These are phyloP conservation scores for Myxocyprinus asiaticus DNA, from an alignment of 2,113 vertebrate species.

Conservation along the genomic window DNA sequence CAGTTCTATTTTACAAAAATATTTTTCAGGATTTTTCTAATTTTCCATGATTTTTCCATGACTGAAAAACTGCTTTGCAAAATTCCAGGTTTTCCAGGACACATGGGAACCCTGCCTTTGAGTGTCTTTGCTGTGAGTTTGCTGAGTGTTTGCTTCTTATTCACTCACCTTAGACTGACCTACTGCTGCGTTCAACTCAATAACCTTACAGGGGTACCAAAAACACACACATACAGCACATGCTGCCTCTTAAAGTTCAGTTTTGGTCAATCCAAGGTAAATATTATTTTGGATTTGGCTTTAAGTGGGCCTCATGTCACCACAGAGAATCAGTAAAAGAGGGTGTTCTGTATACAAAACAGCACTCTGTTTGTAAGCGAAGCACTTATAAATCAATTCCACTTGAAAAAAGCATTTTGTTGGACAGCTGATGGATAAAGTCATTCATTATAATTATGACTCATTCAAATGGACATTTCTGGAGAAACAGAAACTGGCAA, in stretches of 20 bases:
- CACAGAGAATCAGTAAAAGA: no score
- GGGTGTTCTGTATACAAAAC: not conserved
- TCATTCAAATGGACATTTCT: not conserved
- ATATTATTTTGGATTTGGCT: not conserved
- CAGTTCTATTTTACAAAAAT: no score
- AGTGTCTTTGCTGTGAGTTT: no score
- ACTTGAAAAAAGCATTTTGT: not conserved
- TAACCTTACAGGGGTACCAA: not conserved
- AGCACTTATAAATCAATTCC: conserved; percentile 4
- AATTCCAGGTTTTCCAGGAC: no score
- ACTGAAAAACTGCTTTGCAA: no score
- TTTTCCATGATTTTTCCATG: no score
- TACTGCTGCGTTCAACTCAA: not conserved
- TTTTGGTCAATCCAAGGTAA: not conserved
- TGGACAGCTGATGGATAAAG: not conserved
- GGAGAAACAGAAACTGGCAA: not conserved
- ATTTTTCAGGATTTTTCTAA: no score
- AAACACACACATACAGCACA: not conserved
- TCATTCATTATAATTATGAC: not conserved
- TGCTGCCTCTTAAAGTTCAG: not conserved
- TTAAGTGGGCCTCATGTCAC: no score
- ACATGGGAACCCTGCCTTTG: no score
- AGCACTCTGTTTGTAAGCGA: not conserved
- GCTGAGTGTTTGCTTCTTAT: not conserved
- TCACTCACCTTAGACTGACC: not conserved